Evolutionary conservation across 2,797 vertebrate species (phyloP).

Genomic region (Ibycter americanus): DNA sequence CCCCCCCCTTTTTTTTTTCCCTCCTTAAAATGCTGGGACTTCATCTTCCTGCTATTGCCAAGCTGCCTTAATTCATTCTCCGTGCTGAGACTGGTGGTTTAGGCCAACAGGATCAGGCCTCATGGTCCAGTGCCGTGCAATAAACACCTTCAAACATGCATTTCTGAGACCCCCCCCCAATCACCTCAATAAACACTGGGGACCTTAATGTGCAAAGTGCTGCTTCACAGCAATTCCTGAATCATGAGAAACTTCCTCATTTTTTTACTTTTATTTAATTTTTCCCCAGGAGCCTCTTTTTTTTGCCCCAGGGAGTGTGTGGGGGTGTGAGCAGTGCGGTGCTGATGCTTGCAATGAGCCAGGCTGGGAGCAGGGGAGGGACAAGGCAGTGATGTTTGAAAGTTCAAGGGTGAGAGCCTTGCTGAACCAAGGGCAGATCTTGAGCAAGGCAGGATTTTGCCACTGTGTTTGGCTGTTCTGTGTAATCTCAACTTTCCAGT

Average conservation of each 20-base stretch:
- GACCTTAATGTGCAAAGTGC: neutral
- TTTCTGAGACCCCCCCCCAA: neutral
- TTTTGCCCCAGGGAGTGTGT: neutral
- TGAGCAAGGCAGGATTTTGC: neutral
- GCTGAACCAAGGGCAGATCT: neutral
- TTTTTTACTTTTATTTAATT: neutral
- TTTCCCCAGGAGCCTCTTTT: neutral
- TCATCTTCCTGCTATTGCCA: neutral
- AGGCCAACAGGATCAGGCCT: neutral
- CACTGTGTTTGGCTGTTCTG: accelerated
- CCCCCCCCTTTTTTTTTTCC: neutral
- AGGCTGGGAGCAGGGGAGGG: neutral
- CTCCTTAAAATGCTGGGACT: neutral
- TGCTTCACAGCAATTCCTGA: neutral
- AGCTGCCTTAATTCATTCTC: neutral
- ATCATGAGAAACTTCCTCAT: accelerated
- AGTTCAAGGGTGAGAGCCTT: neutral
- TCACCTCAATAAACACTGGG: neutral
- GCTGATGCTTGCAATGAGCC: neutral
- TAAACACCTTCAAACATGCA: neutral
- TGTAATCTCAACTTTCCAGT: neutral
- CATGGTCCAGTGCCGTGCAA: accelerated
- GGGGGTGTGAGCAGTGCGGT: accelerated
- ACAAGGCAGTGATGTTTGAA: neutral
- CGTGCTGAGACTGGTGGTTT: neutral